Base-by-base conservation (phyloP, 1,140 invertebrate species). In the Bursaphelenchus mucronatus region DNA sequence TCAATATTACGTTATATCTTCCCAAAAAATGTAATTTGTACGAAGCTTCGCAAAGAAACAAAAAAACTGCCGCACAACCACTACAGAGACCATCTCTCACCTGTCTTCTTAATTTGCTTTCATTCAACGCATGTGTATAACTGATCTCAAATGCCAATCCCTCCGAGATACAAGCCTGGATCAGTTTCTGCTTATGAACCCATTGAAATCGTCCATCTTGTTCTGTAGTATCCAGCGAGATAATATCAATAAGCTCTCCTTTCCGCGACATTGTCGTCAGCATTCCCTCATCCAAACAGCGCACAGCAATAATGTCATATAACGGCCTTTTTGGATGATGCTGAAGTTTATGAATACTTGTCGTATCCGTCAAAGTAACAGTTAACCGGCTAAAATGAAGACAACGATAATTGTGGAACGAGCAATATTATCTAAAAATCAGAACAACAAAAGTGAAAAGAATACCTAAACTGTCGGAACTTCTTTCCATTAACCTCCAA, bases 381-480 rank as follows among this genome's bases (percentile, higher is more conserved):
- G 78, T 80, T 17, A 80, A 50, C 50, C 78, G 66, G 44, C 77
- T 78, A 46, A 67, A 78, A 54, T 17, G 0, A 45, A 39, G 3
- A n/a, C 5, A 45, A 19, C 8, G 19, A n/a, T 8, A 40, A 62
- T 17, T 30, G 30, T 30, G 30, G 5, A n/a, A n/a, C n/a, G n/a
- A n/a, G n/a, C n/a, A n/a, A n/a, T 1, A 30, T 3, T 30, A 30
- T 5, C 30, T 30, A 30, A 30, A n/a, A 65, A 64, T n/a, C 15
- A 21, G 7, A 17, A 57, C 11, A 41, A n/a, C 0, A 8, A 39
- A 61, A 39, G 50, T 15, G 62, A 44, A n/a, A 50, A 68, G 19
- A 15, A 15, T 61, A 76, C 75, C 71, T 81, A 61, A 77, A 78
- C 52, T 81, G 76, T 1, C 78, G 68, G 53, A 80, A 80, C 15